Base-by-base conservation (phyloP, 2,888 invertebrate species). In the Coenonympha glycerion region DNA sequence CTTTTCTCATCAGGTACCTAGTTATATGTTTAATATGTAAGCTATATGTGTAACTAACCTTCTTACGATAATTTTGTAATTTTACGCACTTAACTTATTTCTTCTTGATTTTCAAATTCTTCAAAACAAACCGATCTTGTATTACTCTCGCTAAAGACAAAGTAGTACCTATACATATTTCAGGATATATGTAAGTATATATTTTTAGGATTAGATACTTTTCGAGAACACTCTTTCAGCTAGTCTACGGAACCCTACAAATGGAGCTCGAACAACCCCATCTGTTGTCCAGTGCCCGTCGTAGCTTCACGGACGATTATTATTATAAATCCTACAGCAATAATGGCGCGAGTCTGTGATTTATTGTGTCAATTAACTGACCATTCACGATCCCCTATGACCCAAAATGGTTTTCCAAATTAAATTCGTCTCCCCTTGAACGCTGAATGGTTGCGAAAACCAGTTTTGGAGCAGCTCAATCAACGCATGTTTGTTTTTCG, bases 291-390 rank as follows among this genome's bases (percentile, higher is more conserved):
- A 58, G 62, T 63, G 22, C 9, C 21, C 8, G 60, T 52, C 64
- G 64, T 66, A 70, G 76, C 69, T 68, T 39, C 52, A 57, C 62
- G 63, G 61, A 61, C 62, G 62, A 54, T 6, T 15, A 9, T 11
- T 30, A n/a, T 50, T 49, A 30, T 13, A 30, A 49, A 49, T 49
- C 22, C 41, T 47, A n/a, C 22, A 49, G 37, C 40, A 61, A 65
- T 68, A 72, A 75, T 71, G 66, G 70, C 65, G 63, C 61, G 57
- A 60, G 53, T 68, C 61, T 60, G 67, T 84, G 84, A 86, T 86
- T 84, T 86, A 84, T 83, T 37, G 63, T 64, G 62, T 71, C 82
- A 85, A 85, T 85, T 85, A 84, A 79, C 74, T 82, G 85, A 84
- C 84, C 84, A 84, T 85, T 84, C 81, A 61, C 60, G 53, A 56